Evolutionary conservation across 2,888 invertebrate species (phyloP).

Genomic region (Drosophila ezoana): DNA sequence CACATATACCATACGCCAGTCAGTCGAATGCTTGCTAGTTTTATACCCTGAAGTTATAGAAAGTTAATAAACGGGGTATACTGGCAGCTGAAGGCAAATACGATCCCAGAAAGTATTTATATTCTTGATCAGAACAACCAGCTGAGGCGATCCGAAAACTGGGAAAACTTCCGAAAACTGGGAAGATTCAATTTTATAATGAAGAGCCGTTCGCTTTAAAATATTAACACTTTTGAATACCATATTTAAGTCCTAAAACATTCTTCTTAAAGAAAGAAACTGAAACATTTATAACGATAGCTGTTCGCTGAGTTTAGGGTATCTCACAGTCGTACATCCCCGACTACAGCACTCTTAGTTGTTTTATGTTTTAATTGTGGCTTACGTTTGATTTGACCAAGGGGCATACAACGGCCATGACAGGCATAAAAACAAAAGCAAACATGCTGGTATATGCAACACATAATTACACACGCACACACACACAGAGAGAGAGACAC

Average conservation of each 20-base stretch:
- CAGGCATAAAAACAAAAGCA: conserved; percentile 76
- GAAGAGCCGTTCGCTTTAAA: too few relatives aligned
- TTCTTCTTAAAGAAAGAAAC: too few relatives aligned
- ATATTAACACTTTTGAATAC: too few relatives aligned
- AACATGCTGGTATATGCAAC: conserved; percentile 68
- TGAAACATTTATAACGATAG: too few relatives aligned
- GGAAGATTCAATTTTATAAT: too few relatives aligned
- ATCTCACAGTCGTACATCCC: neutral
- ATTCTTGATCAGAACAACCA: too few relatives aligned
- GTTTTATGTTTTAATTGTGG: conserved; percentile 78
- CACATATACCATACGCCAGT: neutral
- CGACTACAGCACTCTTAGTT: conserved; percentile 17
- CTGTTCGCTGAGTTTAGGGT: neutral
- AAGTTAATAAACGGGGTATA: too few relatives aligned
- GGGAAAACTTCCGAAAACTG: too few relatives aligned
- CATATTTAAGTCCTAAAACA: too few relatives aligned
- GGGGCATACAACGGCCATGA: conserved; percentile 71
- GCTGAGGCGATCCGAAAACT: too few relatives aligned
- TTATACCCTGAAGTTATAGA: conserved; percentile 29
- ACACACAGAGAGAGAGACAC: conserved; percentile 4
- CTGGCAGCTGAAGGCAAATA: too few relatives aligned
- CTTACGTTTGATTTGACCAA: conserved; percentile 77
- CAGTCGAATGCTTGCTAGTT: conserved; percentile 54
- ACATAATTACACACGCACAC: conserved; percentile 45
- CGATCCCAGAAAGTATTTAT: too few relatives aligned